Evolutionary conservation across 2,797 vertebrate genomes (phyloP).

Genomic region (Avahi laniger): DNA sequence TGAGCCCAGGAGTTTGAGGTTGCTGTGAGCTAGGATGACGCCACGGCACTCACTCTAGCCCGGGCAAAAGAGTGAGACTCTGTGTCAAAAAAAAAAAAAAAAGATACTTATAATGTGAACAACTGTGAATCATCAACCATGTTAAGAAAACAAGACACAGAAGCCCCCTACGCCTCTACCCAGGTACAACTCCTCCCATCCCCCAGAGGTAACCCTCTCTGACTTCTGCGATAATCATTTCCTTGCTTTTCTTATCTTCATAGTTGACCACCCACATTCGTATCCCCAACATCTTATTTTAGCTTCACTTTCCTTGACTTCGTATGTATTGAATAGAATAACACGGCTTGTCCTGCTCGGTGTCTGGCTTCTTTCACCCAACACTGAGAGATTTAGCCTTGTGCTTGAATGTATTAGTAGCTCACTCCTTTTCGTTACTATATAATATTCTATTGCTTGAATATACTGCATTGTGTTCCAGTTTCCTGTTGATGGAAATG

Average conservation of each 20-base stretch:
- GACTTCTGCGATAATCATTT: neutral
- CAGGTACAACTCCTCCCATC: neutral
- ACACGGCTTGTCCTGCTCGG: neutral
- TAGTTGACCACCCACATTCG: neutral
- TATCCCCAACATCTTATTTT: neutral
- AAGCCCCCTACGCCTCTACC: neutral
- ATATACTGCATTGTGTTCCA: too few relatives aligned
- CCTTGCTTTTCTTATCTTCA: neutral
- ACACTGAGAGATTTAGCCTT: neutral
- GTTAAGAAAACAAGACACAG: neutral
- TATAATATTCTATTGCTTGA: neutral
- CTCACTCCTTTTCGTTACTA: neutral
- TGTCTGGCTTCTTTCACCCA: neutral
- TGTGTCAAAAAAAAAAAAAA: too few relatives aligned
- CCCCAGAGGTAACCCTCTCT: neutral
- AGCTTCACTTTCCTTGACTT: neutral
- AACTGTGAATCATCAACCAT: neutral
- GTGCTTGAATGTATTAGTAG: neutral
- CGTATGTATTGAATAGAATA: neutral
- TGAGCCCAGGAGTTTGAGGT: too few relatives aligned
- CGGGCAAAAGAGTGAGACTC: too few relatives aligned
- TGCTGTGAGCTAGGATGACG: too few relatives aligned
- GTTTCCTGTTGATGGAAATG: neutral
- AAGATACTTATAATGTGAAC: neutral
- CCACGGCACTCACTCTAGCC: too few relatives aligned